phyloP scores from a whole-genome alignment of 2,888 invertebrate genomes.

The Lypha dubia region DNA sequence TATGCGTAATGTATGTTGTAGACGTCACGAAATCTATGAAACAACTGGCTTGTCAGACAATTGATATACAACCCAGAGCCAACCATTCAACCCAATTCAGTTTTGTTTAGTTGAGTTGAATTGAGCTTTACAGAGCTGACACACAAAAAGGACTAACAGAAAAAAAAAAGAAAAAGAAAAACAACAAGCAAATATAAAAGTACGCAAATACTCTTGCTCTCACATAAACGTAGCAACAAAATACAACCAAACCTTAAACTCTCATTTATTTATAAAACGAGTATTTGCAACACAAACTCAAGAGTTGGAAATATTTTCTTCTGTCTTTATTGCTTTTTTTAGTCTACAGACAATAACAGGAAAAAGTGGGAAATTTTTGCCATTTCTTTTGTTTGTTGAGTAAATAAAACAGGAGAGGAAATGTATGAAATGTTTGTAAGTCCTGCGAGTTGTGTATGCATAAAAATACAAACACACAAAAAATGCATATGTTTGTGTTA shows the following conservation, averaged over 20 bases:
- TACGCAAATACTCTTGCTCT: not conserved
- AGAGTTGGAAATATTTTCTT: not conserved
- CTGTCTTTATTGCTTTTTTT: not conserved
- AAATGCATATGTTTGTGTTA: not conserved
- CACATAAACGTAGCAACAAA: not conserved
- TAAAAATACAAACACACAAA: not conserved
- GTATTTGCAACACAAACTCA: not conserved
- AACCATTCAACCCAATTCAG: slow-evolving; percentile 64
- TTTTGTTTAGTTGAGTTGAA: slow-evolving; percentile 45
- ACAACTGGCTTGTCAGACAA: slow-evolving; percentile 69
- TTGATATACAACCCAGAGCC: slow-evolving; percentile 64
- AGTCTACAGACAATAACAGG: slow-evolving; percentile 47
- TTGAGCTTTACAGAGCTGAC: slow-evolving; percentile 37
- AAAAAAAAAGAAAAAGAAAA: too few species aligned
- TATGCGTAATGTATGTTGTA: slow-evolving; percentile 58
- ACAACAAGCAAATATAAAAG: not conserved
- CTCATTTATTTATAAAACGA: slow-evolving; percentile 14
- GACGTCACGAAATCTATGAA: slow-evolving; percentile 67
- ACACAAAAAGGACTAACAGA: slow-evolving; percentile 28
- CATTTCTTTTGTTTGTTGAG: not conserved
- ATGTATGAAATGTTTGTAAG: slow-evolving; percentile 39
- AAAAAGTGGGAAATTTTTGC: slow-evolving; percentile 57
- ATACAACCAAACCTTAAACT: slow-evolving; percentile 18
- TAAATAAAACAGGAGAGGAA: slow-evolving; percentile 30
- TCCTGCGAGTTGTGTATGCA: slow-evolving; percentile 9